Evolutionary conservation across 2,888 invertebrate species (phyloP), one percentile per base, ranked within the genome.

Genomic region (Drosophila lacicola): DNA sequence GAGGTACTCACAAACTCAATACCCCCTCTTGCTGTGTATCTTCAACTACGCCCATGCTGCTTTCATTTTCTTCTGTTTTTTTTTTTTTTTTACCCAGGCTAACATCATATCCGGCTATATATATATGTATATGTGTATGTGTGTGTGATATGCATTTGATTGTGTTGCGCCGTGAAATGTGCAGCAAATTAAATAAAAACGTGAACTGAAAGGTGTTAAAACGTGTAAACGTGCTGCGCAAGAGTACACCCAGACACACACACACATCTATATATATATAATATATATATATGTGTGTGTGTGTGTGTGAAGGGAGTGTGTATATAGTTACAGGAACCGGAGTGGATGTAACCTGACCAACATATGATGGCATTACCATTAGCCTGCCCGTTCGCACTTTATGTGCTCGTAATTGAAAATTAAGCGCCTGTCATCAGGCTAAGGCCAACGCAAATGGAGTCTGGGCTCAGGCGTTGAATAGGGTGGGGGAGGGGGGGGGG

Each of bases 391-490:
- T 61, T 79, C 54, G 70, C 72, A 80, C 75, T 75, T 78, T 81
- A 72, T 84, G 81, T 70, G 77, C 61, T 74, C 65, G 84, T 85
- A 85, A 85, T 85, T 86, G 84, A 85, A 86, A 86, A 85, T 86
- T 80, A 86, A 84, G 84, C 86, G 72, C 67, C 78, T 82, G 81
- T 82, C 85, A 74, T 77, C 81, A 58, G 68, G 64, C 29, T 58
- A 34, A 21, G 21, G 56, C n/a, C 10, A 41, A 42, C 41, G 29
- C 44, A 37, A 29, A 8, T 29, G 29, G 25, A n/a, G 37, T 25
- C 34, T 36, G 41, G 29, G 17, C 21, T 29, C 29, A 29, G 29
- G 29, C 25, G 5, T 25, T 25, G 36, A 4, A 13, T n/a, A 11
- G 3, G n/a, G 13, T 2, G 2, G 17, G 5, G 11, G 8, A 9